Evolutionary conservation across 64 coral and sea anemone species (phyloP), one percentile per base, ranked within the genome.

Genomic region (Hydrozoanthus tunicans): DNA sequence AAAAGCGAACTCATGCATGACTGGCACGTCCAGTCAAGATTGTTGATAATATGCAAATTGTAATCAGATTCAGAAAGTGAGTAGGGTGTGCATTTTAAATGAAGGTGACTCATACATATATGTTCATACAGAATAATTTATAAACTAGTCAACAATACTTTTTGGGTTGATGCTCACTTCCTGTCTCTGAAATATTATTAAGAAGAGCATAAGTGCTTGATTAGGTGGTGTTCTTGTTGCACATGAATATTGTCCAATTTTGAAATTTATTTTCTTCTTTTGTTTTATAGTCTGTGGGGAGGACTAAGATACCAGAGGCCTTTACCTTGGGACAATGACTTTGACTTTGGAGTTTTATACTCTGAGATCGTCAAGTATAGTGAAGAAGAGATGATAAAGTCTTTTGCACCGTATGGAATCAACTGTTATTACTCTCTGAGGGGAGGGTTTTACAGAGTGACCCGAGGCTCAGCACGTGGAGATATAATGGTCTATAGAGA

Each of bases 311-410:
- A 95, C 53, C 82, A 79, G 32, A 88, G 26, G 7, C 94, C 94
- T 12, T 63, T 95, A 27, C 94, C 94, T 8, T 95, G 94, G 94
- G 94, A 95, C 58, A 95, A 88, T 53, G 94, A 95, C 74, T 90
- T 95, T 58, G 94, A 95, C 89, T 90, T 92, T 78, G 94, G 94
- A 59, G 78, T 95, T 55, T 26, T 93, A 3, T 81, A 92, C 53
- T 75, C 89, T 9, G 94, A 95, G 58, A 90, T 95, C 23, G 57
- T 64, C 9, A 67, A 93, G 55, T 78, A 79, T 62, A 78, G 83
- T 77, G 70, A 82, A 66, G 68, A 90, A 6, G 91, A 95, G 60
- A 76, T 95, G 14, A 61, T 89, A 17, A 55, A 90, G 9, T 77
- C 75, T 13, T 75, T 95, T 15, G 79, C 83, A 32, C 20, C 57